Evolutionary conservation across 1,140 invertebrate species (phyloP), one percentile per base, ranked within the genome.

Genomic region (Plectrocnemia conspersa): DNA sequence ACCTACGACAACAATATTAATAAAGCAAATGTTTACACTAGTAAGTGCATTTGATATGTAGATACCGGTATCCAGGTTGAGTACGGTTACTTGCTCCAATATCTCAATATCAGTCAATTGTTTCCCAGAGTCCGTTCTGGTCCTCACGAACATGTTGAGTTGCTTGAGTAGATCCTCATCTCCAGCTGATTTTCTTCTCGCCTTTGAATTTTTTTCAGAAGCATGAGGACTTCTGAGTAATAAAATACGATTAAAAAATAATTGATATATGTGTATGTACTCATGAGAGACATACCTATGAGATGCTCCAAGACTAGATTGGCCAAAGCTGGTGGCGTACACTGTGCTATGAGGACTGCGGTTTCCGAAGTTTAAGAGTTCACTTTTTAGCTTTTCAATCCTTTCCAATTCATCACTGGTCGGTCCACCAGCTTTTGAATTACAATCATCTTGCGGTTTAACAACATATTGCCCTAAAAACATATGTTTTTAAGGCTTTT

Each of bases 51-150:
- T 15, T 44, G 11, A 25, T n/a, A n/a, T n/a, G 44, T 47, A 58
- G 50, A 66, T 66, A 68, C 77, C 93, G 3, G 93, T 97, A 71
- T 97, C 93, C 58, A 97, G 75, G 74, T 98, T 97, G 60, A 92
- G 77, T 2, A 97, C 91, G 50, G 89, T 91, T 54, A 93, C 86
- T 79, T 92, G 88, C 68, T 94, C 89, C 44, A 97, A 72, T 59
- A 97, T 96, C 79, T 97, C 88, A 75, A 88, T 81, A 71, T 92
- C 89, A 10, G 86, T 85, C 22, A 91, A 74, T 62, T 85, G 83
- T 72, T 90, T 89, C 24, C 88, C 89, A 36, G 88, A 91, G 67
- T 89, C 88, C 9, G 88, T 90, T 54, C 88, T 78, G 24, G 87
- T 90, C 62, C 88, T 77, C 1, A 91, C 85, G 67, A 84, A 82